These are phyloP conservation scores for Xylota sylvarum DNA, from an alignment of 2,888 invertebrate genomes.

Conservation along the genomic window DNA sequence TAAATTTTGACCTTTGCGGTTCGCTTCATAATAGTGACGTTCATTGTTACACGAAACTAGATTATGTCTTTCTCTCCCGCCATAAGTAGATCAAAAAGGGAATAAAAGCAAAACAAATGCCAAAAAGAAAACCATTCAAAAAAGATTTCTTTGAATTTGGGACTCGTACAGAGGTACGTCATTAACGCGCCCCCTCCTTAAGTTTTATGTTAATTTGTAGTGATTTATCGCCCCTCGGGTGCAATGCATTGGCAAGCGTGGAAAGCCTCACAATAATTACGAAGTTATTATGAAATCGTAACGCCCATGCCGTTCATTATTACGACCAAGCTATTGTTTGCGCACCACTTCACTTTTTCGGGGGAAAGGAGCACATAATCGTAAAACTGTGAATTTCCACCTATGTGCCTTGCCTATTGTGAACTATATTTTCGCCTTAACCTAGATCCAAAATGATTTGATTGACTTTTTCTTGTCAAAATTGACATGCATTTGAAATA, in stretches of 20 bases:
- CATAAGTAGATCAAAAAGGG: conserved; percentile 49
- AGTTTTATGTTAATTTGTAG: conserved; percentile 46
- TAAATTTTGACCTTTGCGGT: conserved; percentile 62
- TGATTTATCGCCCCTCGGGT: conserved; percentile 46
- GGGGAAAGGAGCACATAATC: background rate
- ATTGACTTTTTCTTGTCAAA: conserved; percentile 34
- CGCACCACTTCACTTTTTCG: conserved; percentile 30
- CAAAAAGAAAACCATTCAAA: conserved; percentile 18
- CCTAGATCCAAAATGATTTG: conserved; percentile 5
- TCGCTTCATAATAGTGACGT: conserved; percentile 38
- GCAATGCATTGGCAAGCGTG: conserved; percentile 10
- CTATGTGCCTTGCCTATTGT: conserved; percentile 18
- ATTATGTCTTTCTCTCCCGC: conserved; percentile 22
- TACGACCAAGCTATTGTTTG: conserved; percentile 46
- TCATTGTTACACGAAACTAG: conserved; percentile 58
- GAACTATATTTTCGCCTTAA: conserved; percentile 49
- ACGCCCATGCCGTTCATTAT: conserved; percentile 32
- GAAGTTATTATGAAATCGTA: conserved; percentile 44
- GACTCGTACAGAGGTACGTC: background rate
- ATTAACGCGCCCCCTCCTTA: conserved; percentile 35
- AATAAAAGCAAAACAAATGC: conserved; percentile 35
- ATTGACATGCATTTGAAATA: conserved; percentile 10
- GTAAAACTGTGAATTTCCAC: conserved; percentile 10
- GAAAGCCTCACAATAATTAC: conserved; percentile 11
- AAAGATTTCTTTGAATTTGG: conserved; percentile 12